phyloP scores from a whole-genome alignment of 2,797 vertebrate genomes.

The Galagoides demidoff region DNA sequence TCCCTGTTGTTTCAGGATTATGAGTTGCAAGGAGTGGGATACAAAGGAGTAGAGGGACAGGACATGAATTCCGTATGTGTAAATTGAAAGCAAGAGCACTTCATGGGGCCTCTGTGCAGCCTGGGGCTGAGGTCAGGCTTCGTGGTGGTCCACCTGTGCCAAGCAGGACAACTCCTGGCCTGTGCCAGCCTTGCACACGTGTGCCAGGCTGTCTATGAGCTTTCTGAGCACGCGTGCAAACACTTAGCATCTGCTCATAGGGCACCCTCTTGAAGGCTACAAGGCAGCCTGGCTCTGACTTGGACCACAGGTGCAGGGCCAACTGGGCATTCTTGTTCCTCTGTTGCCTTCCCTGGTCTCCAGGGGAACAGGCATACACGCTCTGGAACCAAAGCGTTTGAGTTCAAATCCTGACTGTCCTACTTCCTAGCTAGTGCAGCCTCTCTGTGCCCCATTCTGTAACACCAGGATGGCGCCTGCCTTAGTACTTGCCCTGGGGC shows the following conservation, averaged over 20 bases:
- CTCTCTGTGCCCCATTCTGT: background rate
- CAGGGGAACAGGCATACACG: background rate
- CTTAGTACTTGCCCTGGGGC: background rate
- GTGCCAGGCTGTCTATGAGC: rapidly evolving
- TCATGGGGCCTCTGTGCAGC: background rate
- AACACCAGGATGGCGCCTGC: background rate
- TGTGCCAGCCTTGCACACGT: background rate
- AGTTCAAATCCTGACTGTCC: background rate
- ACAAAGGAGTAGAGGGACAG: background rate
- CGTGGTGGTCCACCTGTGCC: background rate
- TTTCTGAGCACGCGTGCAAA: background rate
- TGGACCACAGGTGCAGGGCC: background rate
- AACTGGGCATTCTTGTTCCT: background rate
- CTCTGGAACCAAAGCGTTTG: background rate
- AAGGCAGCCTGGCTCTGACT: background rate
- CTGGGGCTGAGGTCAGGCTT: background rate
- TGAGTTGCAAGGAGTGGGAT: background rate
- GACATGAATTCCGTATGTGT: background rate
- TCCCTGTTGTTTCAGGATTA: conserved; percentile 32
- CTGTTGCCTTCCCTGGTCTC: background rate
- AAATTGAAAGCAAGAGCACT: background rate
- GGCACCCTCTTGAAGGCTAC: background rate
- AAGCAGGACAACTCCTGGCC: background rate
- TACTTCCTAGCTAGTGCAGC: background rate
- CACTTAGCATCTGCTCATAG: background rate